These are phyloP conservation scores for Troides oblongomaculatus DNA, from an alignment of 2,888 invertebrate species.

Conservation along the genomic window DNA sequence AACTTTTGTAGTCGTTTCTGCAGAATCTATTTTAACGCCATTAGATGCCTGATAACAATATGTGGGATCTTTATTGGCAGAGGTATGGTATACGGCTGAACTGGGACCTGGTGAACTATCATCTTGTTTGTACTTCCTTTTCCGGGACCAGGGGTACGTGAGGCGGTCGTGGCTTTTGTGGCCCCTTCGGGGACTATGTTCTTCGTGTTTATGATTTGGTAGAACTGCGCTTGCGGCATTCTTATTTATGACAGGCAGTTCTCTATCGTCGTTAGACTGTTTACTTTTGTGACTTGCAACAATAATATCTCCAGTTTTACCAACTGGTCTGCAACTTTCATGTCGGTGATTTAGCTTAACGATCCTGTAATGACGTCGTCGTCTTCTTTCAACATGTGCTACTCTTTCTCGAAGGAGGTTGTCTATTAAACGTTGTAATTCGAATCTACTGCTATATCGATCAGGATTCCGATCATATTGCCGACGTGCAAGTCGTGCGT, in stretches of 20 bases:
- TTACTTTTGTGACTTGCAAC: constrained; percentile 71
- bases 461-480: constrained; percentile 50
- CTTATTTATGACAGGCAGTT: constrained; percentile 50
- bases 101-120: constrained; percentile 65
- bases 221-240: constrained; percentile 49
- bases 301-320: constrained; percentile 73
- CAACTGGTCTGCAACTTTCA: constrained; percentile 63
- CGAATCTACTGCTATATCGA: constrained; percentile 57
- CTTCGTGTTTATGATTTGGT: constrained; percentile 46
- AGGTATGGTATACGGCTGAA: constrained; percentile 44
- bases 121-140: constrained; percentile 44
- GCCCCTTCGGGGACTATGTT: constrained; percentile 42
- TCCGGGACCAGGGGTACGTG: constrained; percentile 42
- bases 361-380: constrained; percentile 71
- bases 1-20: constrained; percentile 25
- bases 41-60: constrained; percentile 61
- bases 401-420: constrained; percentile 67
- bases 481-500: constrained; percentile 62
- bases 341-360: constrained; percentile 71
- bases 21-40: constrained; percentile 40
- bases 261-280: constrained; percentile 48
- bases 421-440: constrained; percentile 69
- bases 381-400: constrained; percentile 67
- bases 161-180: constrained; percentile 57
- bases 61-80: constrained; percentile 51